Evolutionary conservation across 2,113 vertebrate genomes (phyloP).

Genomic region (Spheniscus mendiculus): DNA sequence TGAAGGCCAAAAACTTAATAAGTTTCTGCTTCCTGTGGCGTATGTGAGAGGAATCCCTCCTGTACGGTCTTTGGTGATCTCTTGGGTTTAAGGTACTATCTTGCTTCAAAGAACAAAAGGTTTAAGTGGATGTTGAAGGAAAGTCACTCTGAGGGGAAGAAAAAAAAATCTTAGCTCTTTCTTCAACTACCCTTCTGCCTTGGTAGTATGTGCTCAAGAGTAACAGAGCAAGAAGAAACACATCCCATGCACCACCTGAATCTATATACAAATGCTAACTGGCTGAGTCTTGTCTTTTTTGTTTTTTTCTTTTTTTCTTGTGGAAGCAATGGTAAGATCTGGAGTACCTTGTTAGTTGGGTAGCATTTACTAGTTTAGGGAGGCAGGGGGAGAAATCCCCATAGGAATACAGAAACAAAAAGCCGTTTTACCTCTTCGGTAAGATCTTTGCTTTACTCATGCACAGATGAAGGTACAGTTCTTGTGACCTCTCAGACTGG

Average conservation of each 20-base stretch:
- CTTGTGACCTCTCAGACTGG: neutral
- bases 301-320: rapidly evolving
- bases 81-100: neutral
- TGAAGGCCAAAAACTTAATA: neutral
- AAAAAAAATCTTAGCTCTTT: neutral
- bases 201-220: neutral
- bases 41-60: neutral
- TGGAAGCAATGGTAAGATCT: neutral
- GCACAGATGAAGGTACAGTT: neutral
- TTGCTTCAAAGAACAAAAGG: neutral
- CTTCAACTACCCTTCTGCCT: neutral
- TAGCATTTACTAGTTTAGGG: neutral
- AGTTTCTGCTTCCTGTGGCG: neutral
- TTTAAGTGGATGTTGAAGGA: neutral
- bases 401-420: neutral
- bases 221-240: neutral
- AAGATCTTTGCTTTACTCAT: neutral
- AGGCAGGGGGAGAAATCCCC: neutral
- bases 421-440: neutral
- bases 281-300: neutral
- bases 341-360: neutral
- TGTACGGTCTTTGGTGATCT: neutral
- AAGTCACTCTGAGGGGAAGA: neutral
- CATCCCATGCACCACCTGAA: neutral
- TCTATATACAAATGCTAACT: neutral